A percentile compares a stretch with the other conserved stretches of the same genome.
Conservation (phyloP, 2,888 invertebrate species). For the Camponotus fellah region DNA sequence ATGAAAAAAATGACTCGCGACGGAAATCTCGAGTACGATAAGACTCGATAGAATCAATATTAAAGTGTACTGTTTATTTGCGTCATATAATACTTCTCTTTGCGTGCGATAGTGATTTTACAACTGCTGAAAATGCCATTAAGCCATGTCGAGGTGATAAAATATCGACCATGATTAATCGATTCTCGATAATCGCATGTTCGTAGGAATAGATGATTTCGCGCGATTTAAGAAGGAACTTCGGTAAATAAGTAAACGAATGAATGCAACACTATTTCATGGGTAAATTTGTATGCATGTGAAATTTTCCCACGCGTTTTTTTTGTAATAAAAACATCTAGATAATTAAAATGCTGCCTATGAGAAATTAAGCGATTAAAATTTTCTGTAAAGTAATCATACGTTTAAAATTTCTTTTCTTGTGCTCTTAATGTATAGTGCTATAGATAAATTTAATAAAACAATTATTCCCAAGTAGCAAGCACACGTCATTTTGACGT, state of each 20-base stretch:
- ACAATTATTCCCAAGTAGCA: background rate
- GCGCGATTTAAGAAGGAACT: conserved; percentile 20
- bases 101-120: conserved; percentile 20
- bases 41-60: background rate
- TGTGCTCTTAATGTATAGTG: background rate
- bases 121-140: background rate
- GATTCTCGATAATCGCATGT: conserved; percentile 13
- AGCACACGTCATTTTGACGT: too few relatives aligned
- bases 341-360: background rate
- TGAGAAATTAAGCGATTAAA: background rate
- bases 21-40: conserved; percentile 40
- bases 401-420: background rate
- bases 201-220: conserved; percentile 25
- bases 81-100: background rate
- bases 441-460: background rate
- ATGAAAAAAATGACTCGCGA: conserved; percentile 13
- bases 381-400: background rate
- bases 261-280: conserved; percentile 3
- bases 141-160: conserved; percentile 5
- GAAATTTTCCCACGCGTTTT: conserved; percentile 14
- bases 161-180: conserved; percentile 33
- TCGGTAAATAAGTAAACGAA: conserved; percentile 24
- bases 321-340: background rate
- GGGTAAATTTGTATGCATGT: background rate
- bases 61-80: conserved; percentile 13